Base-by-base conservation (phyloP, 2,888 invertebrate genomes). In the Ochropleura leucogaster region DNA sequence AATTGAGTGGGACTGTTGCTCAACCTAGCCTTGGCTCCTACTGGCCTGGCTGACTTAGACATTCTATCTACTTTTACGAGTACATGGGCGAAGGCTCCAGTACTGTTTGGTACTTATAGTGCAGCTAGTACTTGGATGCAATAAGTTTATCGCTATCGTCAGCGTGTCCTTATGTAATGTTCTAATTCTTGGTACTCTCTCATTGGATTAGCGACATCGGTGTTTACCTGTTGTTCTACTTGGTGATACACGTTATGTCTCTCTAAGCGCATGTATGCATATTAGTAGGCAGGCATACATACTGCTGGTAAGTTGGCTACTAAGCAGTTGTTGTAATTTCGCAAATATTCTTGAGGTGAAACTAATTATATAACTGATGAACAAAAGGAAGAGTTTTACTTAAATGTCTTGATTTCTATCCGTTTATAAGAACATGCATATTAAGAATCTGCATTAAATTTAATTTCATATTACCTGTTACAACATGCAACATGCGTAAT, bases 61-160 rank as follows among this genome's bases (percentile, higher is more conserved):
- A 96, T 96, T 96, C 96, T 96, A 96, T 96, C 96, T 96, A 96
- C 96, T 96, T 96, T 96, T 96, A 96, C 95, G 92, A 95, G 95
- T 95, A 95, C 95, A 94, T 94, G 90, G 90, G 92, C 94, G 94
- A 95, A 96, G 95, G 95, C 94, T 95, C 92, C 89, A 90, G 91
- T 92, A 92, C 92, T 92, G 88, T 87, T 88, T 91, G 90, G 94
- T 94, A 94, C 93, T 93, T 90, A 87, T 89, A 90, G 89, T 91
- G 90, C 91, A 91, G 89, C 89, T 83, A 88, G 91, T 90, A 92
- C 91, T 91, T 88, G 85, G 87, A 91, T 92, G 91, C 91, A 93
- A 92, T 92, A 89, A 89, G 85, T 90, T 91, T 90, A 92, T 91
- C 87, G 90, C 88, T 85, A 90, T 84, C 89, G 83, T 88, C 89